These are phyloP conservation scores for Clitarchus hookeri DNA, from an alignment of 2,888 invertebrate species.

Conservation along the genomic window DNA sequence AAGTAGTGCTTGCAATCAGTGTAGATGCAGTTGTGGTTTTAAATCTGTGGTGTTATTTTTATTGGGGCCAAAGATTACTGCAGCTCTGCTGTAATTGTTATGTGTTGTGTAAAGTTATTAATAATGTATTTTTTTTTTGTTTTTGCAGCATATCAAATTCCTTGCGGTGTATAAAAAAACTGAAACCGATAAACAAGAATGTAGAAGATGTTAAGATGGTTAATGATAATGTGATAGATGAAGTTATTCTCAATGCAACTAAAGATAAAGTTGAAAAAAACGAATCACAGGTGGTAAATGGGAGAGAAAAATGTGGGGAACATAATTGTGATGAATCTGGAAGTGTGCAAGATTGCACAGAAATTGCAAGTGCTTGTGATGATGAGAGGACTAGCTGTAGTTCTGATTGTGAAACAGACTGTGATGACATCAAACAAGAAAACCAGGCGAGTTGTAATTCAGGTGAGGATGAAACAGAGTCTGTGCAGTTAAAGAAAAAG, in stretches of 20 bases:
- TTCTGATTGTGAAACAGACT: not conserved
- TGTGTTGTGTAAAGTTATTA: not conserved
- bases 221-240: not conserved
- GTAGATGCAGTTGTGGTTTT: too few species aligned
- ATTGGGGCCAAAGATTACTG: too few species aligned
- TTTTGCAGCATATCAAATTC: not conserved
- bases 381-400: not conserved
- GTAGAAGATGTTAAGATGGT: not conserved
- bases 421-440: conserved; percentile 17
- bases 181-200: not conserved
- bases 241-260: not conserved
- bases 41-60: too few species aligned
- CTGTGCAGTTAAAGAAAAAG: not conserved
- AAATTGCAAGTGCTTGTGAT: not conserved
- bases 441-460: not conserved
- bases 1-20: too few species aligned
- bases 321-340: not conserved
- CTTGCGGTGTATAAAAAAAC: not conserved
- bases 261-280: not conserved
- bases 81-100: too few species aligned
- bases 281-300: not conserved
- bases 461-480: not conserved
- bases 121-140: not conserved
- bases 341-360: not conserved
- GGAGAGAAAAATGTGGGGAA: not conserved